These are phyloP conservation scores for Phania funesta DNA, from an alignment of 2,888 invertebrate species.

Conservation along the genomic window DNA sequence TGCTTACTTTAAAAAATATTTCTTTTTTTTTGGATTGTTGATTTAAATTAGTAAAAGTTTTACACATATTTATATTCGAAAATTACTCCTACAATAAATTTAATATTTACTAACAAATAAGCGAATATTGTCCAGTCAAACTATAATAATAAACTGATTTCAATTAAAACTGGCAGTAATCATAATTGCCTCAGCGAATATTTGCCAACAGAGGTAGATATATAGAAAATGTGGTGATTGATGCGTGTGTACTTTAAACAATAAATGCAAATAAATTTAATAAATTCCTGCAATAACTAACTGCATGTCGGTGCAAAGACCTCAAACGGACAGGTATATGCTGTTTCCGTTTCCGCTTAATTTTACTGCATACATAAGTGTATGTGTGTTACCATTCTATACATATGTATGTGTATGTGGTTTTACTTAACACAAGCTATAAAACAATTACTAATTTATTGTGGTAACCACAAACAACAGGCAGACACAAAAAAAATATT, in stretches of 20 bases:
- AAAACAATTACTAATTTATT: slow-evolving; percentile 65
- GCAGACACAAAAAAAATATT: background rate
- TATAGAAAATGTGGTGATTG: slow-evolving; percentile 11
- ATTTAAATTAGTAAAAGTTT: no score
- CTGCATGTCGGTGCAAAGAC: slow-evolving; percentile 16
- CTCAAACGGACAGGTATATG: slow-evolving; percentile 63
- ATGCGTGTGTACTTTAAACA: slow-evolving; percentile 6
- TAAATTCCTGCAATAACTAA: slow-evolving; percentile 10
- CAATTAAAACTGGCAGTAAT: background rate
- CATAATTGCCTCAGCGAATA: background rate
- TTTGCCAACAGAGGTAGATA: slow-evolving; percentile 3
- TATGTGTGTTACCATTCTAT: background rate
- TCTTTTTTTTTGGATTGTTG: no score
- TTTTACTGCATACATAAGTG: background rate
- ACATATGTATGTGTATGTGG: background rate
- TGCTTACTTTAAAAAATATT: no score
- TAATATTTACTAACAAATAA: background rate
- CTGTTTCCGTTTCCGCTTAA: slow-evolving; percentile 64
- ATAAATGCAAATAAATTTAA: slow-evolving; percentile 21
- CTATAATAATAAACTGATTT: background rate
- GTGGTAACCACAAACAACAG: slow-evolving; percentile 32
- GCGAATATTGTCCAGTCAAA: background rate
- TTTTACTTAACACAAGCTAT: slow-evolving; percentile 22
- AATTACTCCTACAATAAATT: background rate
- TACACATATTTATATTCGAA: no score